Evolutionary conservation across 2,113 vertebrate species (phyloP).

Genomic region (Dinomys branickii): DNA sequence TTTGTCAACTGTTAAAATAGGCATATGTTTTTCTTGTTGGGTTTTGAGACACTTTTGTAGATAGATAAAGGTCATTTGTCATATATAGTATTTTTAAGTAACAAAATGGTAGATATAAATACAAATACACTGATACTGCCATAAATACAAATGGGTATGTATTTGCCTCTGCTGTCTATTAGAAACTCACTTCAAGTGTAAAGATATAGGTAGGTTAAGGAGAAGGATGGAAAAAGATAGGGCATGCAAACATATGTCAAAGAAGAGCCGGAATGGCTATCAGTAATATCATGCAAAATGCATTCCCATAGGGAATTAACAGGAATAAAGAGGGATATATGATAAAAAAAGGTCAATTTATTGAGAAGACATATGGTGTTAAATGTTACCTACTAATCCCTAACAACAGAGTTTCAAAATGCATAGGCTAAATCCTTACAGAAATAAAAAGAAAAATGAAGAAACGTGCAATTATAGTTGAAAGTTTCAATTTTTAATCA

Average conservation of each 20-base stretch:
- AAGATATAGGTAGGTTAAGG: background rate
- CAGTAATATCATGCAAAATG: background rate
- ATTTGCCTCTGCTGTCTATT: background rate
- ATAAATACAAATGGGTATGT: background rate
- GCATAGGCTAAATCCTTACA: background rate
- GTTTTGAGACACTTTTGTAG: background rate
- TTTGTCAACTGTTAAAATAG: background rate
- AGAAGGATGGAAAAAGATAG: background rate
- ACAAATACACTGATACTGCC: background rate
- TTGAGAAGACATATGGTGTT: background rate
- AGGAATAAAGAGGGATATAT: background rate
- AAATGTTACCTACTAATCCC: background rate
- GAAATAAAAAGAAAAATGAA: background rate
- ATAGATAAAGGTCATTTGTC: background rate
- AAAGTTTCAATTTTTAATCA: background rate
- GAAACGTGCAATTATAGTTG: background rate
- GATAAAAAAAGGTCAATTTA: background rate
- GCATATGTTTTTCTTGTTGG: background rate
- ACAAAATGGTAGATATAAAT: background rate
- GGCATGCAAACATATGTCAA: background rate
- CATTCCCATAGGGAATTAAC: background rate
- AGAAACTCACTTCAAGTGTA: background rate
- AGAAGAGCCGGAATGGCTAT: background rate
- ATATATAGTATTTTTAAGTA: no score
- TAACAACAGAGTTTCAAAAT: background rate